Percentiles rank a stretch among this genome's conserved stretches.
Evolutionary conservation across 2,888 invertebrate genomes (phyloP).

Genomic region (Choreutis nemorana): DNA sequence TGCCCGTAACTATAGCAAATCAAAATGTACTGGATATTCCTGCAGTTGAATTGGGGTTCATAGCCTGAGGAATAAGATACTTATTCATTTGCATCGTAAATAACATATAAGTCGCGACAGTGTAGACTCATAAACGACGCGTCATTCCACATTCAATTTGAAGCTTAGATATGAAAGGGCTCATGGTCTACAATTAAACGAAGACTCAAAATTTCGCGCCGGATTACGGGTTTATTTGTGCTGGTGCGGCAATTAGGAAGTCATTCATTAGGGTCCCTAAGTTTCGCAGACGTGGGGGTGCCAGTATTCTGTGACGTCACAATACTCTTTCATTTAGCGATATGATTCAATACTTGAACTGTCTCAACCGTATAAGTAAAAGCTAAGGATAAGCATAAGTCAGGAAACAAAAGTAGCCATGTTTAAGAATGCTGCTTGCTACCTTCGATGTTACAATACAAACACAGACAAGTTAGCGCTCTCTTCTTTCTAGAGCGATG

Average conservation of each 20-base stretch:
- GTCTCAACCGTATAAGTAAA: no score
- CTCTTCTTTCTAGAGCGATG: slow-evolving; percentile 34
- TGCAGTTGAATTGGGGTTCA: slow-evolving; percentile 21
- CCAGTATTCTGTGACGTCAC: slow-evolving; percentile 48
- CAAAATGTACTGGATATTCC: background rate
- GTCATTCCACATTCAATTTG: slow-evolving; percentile 49
- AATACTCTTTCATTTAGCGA: slow-evolving; percentile 34
- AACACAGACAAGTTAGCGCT: slow-evolving; percentile 45
- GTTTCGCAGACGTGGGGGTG: slow-evolving; percentile 66
- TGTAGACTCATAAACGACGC: slow-evolving; percentile 35
- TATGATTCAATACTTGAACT: slow-evolving; percentile 26
- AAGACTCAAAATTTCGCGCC: slow-evolving; percentile 36
- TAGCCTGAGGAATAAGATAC: slow-evolving; percentile 25
- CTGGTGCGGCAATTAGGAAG: slow-evolving; percentile 64
- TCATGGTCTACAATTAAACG: slow-evolving; percentile 57
- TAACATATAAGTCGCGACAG: slow-evolving; percentile 10
- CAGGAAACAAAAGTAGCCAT: slow-evolving; percentile 38
- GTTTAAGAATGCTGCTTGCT: slow-evolving; percentile 44
- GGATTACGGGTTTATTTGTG: slow-evolving; percentile 58
- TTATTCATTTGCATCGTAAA: slow-evolving; percentile 17
- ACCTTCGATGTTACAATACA: slow-evolving; percentile 33
- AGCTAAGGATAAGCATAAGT: background rate
- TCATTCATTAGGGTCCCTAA: slow-evolving; percentile 66
- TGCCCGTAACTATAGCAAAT: background rate
- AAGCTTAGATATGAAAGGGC: slow-evolving; percentile 45